phyloP scores from a whole-genome alignment of 1,140 invertebrate genomes.

The Aphis gossypii region DNA sequence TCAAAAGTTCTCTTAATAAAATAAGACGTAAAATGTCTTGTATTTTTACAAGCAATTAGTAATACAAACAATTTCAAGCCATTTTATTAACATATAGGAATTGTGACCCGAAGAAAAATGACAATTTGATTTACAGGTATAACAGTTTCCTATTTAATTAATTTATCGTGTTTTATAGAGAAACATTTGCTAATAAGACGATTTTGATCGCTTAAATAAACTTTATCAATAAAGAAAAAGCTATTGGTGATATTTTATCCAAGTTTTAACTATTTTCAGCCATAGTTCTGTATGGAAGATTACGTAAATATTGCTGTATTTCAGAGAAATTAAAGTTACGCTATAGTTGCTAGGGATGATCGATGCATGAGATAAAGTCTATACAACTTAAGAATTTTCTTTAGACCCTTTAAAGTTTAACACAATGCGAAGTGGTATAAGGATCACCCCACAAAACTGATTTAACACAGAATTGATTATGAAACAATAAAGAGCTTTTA shows the following conservation, averaged over 20 bases:
- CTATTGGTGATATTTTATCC: neutral
- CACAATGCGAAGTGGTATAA: neutral
- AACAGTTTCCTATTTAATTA: too few relatives aligned
- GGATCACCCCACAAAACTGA: neutral
- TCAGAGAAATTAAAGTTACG: neutral
- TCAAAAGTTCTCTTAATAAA: neutral
- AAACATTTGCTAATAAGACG: neutral
- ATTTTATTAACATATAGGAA: neutral
- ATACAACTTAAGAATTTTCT: neutral
- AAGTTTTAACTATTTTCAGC: neutral
- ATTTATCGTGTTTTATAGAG: neutral
- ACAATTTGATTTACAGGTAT: too few relatives aligned
- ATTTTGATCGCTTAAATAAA: neutral
- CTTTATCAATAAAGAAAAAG: neutral
- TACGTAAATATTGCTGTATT: neutral
- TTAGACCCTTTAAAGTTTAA: neutral
- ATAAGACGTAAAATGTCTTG: neutral
- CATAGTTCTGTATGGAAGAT: neutral
- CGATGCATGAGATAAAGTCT: neutral
- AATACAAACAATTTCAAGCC: neutral
- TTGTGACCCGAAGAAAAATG: neutral
- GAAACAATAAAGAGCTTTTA: slow-evolving; percentile 17
- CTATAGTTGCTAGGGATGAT: neutral
- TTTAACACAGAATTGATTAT: slow-evolving; percentile 12
- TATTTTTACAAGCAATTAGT: neutral